Evolutionary conservation across 2,888 invertebrate species (phyloP), one percentile per base, ranked within the genome.

Genomic region (Mystacides longicornis): DNA sequence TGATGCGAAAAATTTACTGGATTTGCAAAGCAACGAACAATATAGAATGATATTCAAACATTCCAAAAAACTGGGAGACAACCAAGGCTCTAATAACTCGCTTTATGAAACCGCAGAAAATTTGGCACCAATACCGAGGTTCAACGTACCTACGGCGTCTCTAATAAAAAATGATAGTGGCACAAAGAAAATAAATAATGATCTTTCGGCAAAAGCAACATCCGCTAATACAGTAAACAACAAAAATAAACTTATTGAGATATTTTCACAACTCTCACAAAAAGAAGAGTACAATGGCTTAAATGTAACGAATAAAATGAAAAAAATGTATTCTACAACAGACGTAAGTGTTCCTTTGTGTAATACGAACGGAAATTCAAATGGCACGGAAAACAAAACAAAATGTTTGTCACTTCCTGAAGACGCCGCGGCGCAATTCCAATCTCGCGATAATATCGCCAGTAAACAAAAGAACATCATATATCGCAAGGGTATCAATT

Each of bases 361-460:
- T 52, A 54, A 23, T 33, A 19, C 31, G 31, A 23, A 56, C 59
- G 59, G 59, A 59, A 57, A 59, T 57, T 57, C 43, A 57, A 59
- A 59, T 55, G 59, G 59, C 52, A 57, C 59, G 59, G 59, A 59
- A 57, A 57, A 59, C 59, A 59, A 57, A 57, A 59, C 57, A 49
- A 57, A 59, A 54, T 59, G 59, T 49, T 54, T 37, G 48, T 50
- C 31, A 54, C 56, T 54, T 53, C 56, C 56, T 53, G 54, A 50
- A 50, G 46, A 47, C 47, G 54, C 56, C 46, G 45, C 53, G 27
- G 50, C 27, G 42, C 48, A 23, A 23, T 47, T 51, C 49, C 46
- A 49, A 51, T 53, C 21, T 18, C 23, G 33, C 21, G 59, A 56
- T 23, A 56, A 53, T 51, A 59, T 37, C 16, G 16, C 51, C 42